A percentile compares a stretch with the other conserved stretches of the same genome.
Conservation (phyloP, 2,113 vertebrate genomes). For the Gymnarchus niloticus region DNA sequence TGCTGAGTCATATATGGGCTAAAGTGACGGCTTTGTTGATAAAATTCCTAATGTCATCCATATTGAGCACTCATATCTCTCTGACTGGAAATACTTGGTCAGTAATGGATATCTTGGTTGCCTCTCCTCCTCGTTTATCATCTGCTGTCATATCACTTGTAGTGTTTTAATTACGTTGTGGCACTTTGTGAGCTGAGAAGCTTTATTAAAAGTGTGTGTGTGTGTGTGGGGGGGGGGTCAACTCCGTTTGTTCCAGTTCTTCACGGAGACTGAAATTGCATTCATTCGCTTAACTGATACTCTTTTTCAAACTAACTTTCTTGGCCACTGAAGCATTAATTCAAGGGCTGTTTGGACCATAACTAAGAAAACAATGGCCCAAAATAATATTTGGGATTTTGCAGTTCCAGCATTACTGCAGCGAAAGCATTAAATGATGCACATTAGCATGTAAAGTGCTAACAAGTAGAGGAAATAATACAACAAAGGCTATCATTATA, state of each 20-base stretch:
- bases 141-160: not conserved
- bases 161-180: not conserved
- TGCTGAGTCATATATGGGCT: not conserved
- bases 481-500: slow-evolving; percentile 12
- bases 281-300: not conserved
- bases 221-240: no score
- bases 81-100: not conserved
- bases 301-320: not conserved
- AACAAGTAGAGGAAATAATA: not conserved
- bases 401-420: not conserved
- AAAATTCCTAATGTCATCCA: not conserved
- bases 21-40: not conserved
- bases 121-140: not conserved
- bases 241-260: not conserved
- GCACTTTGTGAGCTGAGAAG: not conserved
- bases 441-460: not conserved
- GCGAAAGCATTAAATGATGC: not conserved
- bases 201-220: not conserved
- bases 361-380: not conserved
- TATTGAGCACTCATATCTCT: not conserved
- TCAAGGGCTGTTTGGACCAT: not conserved
- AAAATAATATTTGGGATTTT: not conserved
- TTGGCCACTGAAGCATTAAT: not conserved
- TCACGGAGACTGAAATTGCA: not conserved
- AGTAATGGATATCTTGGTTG: not conserved